Conservation (phyloP, 2,888 invertebrate species). For the Meandrusa payeni region DNA sequence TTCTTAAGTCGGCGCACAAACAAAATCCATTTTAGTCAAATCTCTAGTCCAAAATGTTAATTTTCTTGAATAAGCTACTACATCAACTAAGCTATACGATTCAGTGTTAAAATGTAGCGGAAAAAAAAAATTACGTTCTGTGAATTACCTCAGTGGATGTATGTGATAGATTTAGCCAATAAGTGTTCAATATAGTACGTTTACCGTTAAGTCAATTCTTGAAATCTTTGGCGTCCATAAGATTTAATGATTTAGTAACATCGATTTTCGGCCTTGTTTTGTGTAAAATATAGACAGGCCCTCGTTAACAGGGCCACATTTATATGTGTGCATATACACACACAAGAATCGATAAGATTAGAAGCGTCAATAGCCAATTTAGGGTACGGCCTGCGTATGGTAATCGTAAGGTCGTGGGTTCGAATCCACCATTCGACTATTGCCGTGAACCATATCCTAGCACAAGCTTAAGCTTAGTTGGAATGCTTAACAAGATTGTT, state of each 20-base stretch:
- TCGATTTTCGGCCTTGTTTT: conserved; percentile 29
- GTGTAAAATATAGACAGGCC: conserved; percentile 27
- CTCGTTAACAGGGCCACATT: too few species aligned
- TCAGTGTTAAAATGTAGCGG: conserved; percentile 36
- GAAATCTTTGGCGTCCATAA: conserved; percentile 68
- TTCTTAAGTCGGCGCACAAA: conserved; percentile 45
- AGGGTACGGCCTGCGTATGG: too few species aligned
- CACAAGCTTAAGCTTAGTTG: too few species aligned
- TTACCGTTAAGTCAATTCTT: conserved; percentile 70
- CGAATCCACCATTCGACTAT: too few species aligned
- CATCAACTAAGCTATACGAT: conserved; percentile 52
- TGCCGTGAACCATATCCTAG: too few species aligned
- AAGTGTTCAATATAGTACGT: conserved; percentile 76
- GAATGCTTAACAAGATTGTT: too few species aligned
- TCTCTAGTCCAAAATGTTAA: conserved; percentile 72
- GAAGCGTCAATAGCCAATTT: too few species aligned
- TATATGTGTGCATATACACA: too few species aligned
- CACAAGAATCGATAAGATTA: too few species aligned
- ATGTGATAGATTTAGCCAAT: conserved; percentile 79
- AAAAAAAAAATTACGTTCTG: conserved; percentile 56
- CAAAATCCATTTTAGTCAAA: conserved; percentile 67
- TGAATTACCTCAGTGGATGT: conserved; percentile 76
- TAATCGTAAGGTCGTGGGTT: too few species aligned
- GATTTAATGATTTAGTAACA: conserved; percentile 33
- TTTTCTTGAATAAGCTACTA: conserved; percentile 56